These are phyloP conservation scores for Artemia sp. DNA, from an alignment of 2,888 invertebrate species.

Conservation along the genomic window DNA sequence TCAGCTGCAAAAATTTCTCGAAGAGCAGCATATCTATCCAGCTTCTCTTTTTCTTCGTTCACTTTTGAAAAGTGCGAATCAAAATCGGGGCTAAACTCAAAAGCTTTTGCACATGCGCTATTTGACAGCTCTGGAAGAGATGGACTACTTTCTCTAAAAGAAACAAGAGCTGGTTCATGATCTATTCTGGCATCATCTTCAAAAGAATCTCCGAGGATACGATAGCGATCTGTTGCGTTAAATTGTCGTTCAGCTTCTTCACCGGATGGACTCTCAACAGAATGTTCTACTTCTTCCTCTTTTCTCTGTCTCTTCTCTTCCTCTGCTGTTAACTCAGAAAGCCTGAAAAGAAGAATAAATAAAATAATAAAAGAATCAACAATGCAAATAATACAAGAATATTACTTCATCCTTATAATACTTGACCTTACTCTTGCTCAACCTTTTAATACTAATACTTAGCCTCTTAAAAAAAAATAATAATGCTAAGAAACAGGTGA, in stretches of 20 bases:
- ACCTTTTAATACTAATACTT: no score
- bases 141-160: background rate
- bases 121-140: constrained; percentile 25
- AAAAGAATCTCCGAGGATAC: constrained; percentile 27
- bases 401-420: no score
- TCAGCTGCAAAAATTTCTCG: constrained; percentile 38
- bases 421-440: no score
- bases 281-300: background rate
- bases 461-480: no score
- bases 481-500: no score
- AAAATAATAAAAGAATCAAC: no score
- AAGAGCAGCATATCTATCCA: constrained; percentile 60
- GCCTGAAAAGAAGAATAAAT: background rate
- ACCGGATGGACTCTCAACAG: background rate
- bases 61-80: constrained; percentile 39
- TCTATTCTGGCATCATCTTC: constrained; percentile 26
- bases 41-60: background rate
- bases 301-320: background rate
- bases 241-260: constrained; percentile 21
- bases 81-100: constrained; percentile 41
- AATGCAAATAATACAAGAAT: no score
- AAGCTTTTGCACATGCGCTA: constrained; percentile 34
- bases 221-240: constrained; percentile 28
- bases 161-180: constrained; percentile 19
- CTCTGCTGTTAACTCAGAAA: constrained; percentile 2